Conservation (phyloP, 2,797 vertebrate genomes). For the Gobionotothen gibberifrons region DNA sequence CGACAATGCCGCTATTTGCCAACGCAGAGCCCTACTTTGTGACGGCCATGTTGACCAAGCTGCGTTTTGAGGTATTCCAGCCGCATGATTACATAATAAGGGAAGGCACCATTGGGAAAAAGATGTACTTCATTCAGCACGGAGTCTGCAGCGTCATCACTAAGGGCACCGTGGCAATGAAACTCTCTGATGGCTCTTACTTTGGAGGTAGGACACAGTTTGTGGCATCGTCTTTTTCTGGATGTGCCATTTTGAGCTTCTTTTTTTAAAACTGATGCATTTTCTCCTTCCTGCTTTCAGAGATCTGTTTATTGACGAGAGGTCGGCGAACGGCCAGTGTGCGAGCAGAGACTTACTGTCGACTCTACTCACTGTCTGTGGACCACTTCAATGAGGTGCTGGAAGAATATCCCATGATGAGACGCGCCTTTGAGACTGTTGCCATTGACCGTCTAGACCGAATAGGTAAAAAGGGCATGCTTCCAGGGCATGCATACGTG, state of each 20-base stretch:
- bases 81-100: slow-evolving; percentile 93
- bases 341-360: slow-evolving; percentile 92
- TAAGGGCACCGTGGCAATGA: slow-evolving; percentile 94
- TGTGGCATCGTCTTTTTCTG: not conserved
- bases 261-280: slow-evolving; percentile 3
- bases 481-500: not conserved
- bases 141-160: slow-evolving; percentile 95
- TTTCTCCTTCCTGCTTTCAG: slow-evolving; percentile 71
- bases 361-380: slow-evolving; percentile 92
- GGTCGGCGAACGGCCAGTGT: slow-evolving; percentile 93
- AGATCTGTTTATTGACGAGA: slow-evolving; percentile 93
- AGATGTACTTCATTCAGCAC: slow-evolving; percentile 98
- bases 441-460: slow-evolving; percentile 95
- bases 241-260: not conserved
- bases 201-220: slow-evolving; percentile 88
- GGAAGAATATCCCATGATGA: slow-evolving; percentile 97
- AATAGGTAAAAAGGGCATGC: slow-evolving; percentile 83
- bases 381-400: slow-evolving; percentile 96
- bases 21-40: slow-evolving; percentile 96
- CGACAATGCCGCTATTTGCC: slow-evolving; percentile 94
- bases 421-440: slow-evolving; percentile 93
- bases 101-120: slow-evolving; percentile 95
- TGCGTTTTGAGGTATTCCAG: slow-evolving; percentile 95
- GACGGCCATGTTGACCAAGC: slow-evolving; percentile 94
- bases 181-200: slow-evolving; percentile 94